phyloP scores from a whole-genome alignment of 2,888 invertebrate species.

The Criorhina ranunculi region DNA sequence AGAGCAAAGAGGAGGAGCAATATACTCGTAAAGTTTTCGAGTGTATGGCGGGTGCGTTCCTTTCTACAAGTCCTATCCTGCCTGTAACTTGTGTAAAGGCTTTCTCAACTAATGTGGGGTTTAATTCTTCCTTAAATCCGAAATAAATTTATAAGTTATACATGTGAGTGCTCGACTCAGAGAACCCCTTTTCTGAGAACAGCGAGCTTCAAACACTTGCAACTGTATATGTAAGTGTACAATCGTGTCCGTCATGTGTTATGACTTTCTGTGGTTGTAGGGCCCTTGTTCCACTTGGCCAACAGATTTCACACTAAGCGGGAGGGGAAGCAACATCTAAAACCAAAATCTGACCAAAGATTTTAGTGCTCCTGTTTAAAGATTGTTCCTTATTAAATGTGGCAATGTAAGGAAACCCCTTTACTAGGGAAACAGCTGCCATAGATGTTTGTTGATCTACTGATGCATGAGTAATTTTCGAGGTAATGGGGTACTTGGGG shows the following conservation, averaged over 20 bases:
- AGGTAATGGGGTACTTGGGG: conserved; percentile 18
- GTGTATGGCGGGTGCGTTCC: conserved; percentile 63
- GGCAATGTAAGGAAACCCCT: conserved; percentile 45
- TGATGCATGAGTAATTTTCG: conserved; percentile 63
- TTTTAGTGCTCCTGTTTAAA: conserved; percentile 56
- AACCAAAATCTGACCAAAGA: conserved; percentile 72
- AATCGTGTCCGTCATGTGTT: conserved; percentile 69
- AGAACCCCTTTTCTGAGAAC: conserved; percentile 17
- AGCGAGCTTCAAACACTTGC: conserved; percentile 27
- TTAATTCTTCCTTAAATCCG: conserved; percentile 60
- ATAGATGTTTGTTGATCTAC: conserved; percentile 64
- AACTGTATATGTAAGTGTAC: conserved; percentile 25
- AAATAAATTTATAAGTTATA: conserved; percentile 71
- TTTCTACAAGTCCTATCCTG: conserved; percentile 36
- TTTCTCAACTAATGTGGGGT: conserved; percentile 54
- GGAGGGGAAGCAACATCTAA: conserved; percentile 29
- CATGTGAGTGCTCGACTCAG: conserved; percentile 30
- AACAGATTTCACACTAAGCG: background rate
- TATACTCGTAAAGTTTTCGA: conserved; percentile 54
- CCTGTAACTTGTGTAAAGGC: conserved; percentile 47
- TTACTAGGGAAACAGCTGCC: conserved; percentile 53
- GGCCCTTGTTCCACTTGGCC: conserved; percentile 53
- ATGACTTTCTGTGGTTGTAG: conserved; percentile 69
- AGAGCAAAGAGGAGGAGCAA: conserved; percentile 50
- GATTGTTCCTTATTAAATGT: conserved; percentile 62